These are phyloP conservation scores for Allophyes oxyacanthae DNA, from an alignment of 2,888 invertebrate genomes.

Conservation along the genomic window DNA sequence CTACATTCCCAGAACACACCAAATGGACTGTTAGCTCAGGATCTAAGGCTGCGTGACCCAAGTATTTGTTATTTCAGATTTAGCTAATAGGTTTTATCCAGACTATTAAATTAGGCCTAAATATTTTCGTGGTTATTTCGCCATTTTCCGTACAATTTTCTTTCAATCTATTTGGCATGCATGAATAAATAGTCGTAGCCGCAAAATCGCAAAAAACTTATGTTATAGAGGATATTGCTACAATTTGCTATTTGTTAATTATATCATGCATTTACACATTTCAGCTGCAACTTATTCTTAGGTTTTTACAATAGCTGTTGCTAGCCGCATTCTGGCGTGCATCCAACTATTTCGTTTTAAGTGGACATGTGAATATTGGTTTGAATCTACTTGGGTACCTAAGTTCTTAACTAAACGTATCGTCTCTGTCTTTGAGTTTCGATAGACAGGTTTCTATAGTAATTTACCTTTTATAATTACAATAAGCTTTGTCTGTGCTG, in stretches of 20 bases:
- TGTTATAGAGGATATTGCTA: slow-evolving; percentile 30
- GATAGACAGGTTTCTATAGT: not conserved
- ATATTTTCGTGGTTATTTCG: slow-evolving; percentile 28
- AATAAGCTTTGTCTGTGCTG: not conserved
- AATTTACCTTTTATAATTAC: no score
- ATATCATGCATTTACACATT: slow-evolving; percentile 45
- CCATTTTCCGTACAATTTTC: slow-evolving; percentile 6
- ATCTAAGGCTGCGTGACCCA: slow-evolving; percentile 17
- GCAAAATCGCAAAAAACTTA: slow-evolving; percentile 28
- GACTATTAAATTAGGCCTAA: slow-evolving; percentile 65
- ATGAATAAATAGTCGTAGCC: slow-evolving; percentile 38
- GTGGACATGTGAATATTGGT: slow-evolving; percentile 56
- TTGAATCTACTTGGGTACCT: slow-evolving; percentile 26
- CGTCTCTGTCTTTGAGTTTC: not conserved
- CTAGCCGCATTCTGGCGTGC: slow-evolving; percentile 68
- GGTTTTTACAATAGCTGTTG: slow-evolving; percentile 64
- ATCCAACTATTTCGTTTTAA: slow-evolving; percentile 71
- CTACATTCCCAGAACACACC: slow-evolving; percentile 12
- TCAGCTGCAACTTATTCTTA: slow-evolving; percentile 57
- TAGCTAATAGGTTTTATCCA: slow-evolving; percentile 10
- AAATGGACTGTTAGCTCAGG: slow-evolving; percentile 9
- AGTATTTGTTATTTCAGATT: slow-evolving; percentile 23
- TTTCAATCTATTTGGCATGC: slow-evolving; percentile 20
- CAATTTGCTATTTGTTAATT: slow-evolving; percentile 38
- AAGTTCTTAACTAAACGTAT: slow-evolving; percentile 21